Evolutionary conservation across 2,888 invertebrate genomes (phyloP), one percentile per base, ranked within the genome.

Genomic region (Patella depressa): DNA sequence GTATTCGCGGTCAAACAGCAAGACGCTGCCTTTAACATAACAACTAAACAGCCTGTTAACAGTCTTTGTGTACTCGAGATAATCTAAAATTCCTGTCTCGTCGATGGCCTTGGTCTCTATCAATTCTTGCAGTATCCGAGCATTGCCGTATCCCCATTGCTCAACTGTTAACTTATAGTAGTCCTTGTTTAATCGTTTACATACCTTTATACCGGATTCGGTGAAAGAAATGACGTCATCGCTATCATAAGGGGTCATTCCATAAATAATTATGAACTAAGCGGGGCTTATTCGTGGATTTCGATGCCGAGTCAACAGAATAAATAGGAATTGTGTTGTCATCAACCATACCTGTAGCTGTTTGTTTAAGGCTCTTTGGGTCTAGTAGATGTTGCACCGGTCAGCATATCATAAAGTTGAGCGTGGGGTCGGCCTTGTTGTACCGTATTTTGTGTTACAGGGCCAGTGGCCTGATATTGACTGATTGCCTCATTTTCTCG

Each of bases 1-100:
- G 4, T 80, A 80, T 59, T 80, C 80, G n/a, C 54, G 70, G 54
- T 80, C 78, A 69, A 69, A 80, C 1, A 78, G 29, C 19, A 80
- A 57, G 4, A 80, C 80, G 71, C 80, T 80, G 45, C 74, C 57
- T 57, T 57, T 71, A 17, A 65, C 59, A 54, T 78, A 78, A 53
- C 59, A 34, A 45, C 15, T 71, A 24, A 75, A 74, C n/a, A 74
- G 29, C 17, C 73, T 53, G n/a, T 73, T 69, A 15, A 78, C 71
- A 53, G 45, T 59, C 53, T 57, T 78, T 12, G 78, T 74, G n/a
- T 78, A 74, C 4, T 78, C 72, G 2, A 75, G 19, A 72, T 78
- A 78, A 15, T 78, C 78, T 17, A n/a, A 17, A 14, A 74, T 71
- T 19, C 74, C 74, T 59, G 74, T 57, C 17, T 54, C 7, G 53